Percentiles rank a stretch among this genome's conserved stretches.
These are phyloP conservation scores for Sorex araneus DNA, from an alignment of 2,113 vertebrate species.

Conservation along the genomic window DNA sequence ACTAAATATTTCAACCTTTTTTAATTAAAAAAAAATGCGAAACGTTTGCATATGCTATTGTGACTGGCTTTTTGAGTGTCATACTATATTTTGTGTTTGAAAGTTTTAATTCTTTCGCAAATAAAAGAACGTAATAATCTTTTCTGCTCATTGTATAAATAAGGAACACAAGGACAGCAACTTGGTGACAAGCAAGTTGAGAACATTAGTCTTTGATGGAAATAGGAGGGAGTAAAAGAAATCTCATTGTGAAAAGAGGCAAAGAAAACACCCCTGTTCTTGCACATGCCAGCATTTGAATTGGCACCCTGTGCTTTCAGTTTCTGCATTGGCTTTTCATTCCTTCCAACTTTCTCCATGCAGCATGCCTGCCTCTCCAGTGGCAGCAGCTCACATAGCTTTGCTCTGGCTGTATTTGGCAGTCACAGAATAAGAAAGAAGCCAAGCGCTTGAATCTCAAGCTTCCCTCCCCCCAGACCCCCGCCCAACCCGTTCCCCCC, in stretches of 20 bases:
- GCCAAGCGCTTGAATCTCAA: slow-evolving; percentile 59
- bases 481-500: background rate
- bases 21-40: background rate
- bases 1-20: background rate
- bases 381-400: slow-evolving; percentile 29
- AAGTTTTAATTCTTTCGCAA: slow-evolving; percentile 32
- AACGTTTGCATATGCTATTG: background rate
- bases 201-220: background rate
- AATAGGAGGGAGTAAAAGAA: slow-evolving; percentile 1
- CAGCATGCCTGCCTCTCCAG: background rate
- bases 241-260: slow-evolving; percentile 31
- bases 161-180: background rate
- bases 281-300: background rate
- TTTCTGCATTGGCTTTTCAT: slow-evolving; percentile 56
- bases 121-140: background rate
- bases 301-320: background rate
- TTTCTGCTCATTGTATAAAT: background rate
- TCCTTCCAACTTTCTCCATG: slow-evolving; percentile 47
- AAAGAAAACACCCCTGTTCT: background rate
- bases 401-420: slow-evolving; percentile 39
- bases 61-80: background rate
- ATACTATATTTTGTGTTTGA: background rate
- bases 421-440: background rate
- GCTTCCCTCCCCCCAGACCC: background rate
- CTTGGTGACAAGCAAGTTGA: slow-evolving; percentile 2